A percentile compares a stretch with the other conserved stretches of the same genome.
phyloP scores from a whole-genome alignment of 2,888 invertebrate genomes.

The Luperina testacea region DNA sequence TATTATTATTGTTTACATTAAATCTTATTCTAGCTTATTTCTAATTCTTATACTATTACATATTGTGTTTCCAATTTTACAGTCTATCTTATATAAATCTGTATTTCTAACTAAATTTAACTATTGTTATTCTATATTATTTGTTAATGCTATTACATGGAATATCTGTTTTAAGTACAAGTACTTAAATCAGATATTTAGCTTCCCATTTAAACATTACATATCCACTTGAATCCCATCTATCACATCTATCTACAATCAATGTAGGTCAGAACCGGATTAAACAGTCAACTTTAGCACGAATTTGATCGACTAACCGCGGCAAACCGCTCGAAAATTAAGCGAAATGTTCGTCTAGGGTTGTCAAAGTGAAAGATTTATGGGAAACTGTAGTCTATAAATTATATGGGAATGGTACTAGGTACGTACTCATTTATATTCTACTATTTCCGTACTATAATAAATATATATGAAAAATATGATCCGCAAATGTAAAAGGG shows the following conservation, averaged over 20 bases:
- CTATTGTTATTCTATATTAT: no score
- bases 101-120: no score
- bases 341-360: slow-evolving; percentile 12
- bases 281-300: slow-evolving; percentile 11
- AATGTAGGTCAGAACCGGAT: slow-evolving; percentile 7
- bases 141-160: no score
- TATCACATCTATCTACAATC: background rate
- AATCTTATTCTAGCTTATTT: no score
- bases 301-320: slow-evolving; percentile 12
- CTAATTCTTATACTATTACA: no score
- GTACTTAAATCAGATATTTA: background rate
- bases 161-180: background rate
- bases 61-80: no score
- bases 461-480: background rate
- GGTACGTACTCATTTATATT: no score
- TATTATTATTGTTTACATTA: no score
- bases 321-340: slow-evolving; percentile 13
- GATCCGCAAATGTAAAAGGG: background rate
- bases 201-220: background rate
- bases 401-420: background rate
- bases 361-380: slow-evolving; percentile 38
- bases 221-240: no score
- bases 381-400: background rate
- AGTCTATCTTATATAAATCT: no score
- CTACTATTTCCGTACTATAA: background rate